phyloP scores from a whole-genome alignment of 2,888 invertebrate species.

The Drosophila barbarae region DNA sequence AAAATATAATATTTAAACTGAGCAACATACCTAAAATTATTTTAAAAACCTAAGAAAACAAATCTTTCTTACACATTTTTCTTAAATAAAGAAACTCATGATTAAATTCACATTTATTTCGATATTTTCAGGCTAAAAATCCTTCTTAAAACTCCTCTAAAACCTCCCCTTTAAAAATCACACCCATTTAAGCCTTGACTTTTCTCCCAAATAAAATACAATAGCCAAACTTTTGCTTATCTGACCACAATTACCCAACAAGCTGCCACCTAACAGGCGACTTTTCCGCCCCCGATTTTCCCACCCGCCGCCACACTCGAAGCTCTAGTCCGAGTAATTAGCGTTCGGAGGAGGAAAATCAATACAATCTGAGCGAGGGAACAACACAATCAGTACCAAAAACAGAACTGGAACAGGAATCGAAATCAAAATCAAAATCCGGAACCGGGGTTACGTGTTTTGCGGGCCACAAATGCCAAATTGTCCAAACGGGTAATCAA shows the following conservation, averaged over 20 bases:
- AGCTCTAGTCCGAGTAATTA: conserved; percentile 48
- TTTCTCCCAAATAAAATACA: not conserved
- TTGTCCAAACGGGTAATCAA: conserved; percentile 57
- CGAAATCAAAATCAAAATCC: conserved; percentile 26
- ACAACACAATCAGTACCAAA: conserved; percentile 45
- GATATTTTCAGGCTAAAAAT: not conserved
- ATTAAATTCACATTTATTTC: not conserved
- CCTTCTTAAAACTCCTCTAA: accelerated
- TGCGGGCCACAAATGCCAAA: conserved; percentile 45
- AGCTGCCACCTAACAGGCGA: conserved; percentile 15
- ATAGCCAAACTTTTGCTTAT: conserved; percentile 31
- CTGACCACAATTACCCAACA: conserved; percentile 48
- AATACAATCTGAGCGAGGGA: conserved; percentile 48
- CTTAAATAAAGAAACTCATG: too few species aligned
- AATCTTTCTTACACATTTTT: not conserved
- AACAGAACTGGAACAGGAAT: conserved; percentile 20
- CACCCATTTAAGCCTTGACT: not conserved
- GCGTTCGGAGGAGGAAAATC: conserved; percentile 54
- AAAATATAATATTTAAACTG: not conserved
- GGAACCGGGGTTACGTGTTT: conserved; percentile 37
- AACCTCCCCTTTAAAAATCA: too few species aligned
- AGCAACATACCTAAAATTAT: not conserved
- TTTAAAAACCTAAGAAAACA: not conserved
- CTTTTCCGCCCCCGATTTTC: conserved; percentile 5
- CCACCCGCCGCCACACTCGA: not conserved